Conservation (phyloP, 2,797 vertebrate species). For the Rhabdophis nuchalis region DNA sequence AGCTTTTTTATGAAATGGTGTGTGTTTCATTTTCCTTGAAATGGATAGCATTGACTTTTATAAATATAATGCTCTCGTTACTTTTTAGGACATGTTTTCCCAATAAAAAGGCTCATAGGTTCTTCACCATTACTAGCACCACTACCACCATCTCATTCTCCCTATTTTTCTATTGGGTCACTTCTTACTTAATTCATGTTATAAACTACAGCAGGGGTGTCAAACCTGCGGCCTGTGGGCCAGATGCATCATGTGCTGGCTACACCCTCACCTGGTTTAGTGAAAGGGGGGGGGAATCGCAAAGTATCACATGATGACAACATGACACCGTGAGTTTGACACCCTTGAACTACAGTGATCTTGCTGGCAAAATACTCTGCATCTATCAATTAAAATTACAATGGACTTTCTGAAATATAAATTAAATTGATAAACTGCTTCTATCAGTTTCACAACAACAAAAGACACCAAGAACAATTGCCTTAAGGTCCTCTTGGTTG, state of each 20-base stretch:
- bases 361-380: conserved; percentile 63
- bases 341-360: conserved; percentile 5
- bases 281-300: rapidly evolving
- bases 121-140: neutral
- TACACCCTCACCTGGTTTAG: neutral
- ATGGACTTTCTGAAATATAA: conserved; percentile 8
- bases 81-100: neutral
- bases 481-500: neutral
- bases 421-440: neutral
- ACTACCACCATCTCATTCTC: no score
- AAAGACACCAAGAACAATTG: conserved; percentile 6
- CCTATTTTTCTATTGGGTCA: neutral
- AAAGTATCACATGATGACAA: no score
- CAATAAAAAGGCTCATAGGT: neutral
- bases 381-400: conserved; percentile 63
- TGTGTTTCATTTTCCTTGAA: neutral
- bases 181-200: neutral
- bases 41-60: neutral
- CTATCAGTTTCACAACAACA: conserved; percentile 26
- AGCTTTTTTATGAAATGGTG: neutral
- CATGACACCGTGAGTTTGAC: rapidly evolving
- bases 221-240: neutral
- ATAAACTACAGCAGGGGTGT: neutral
- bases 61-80: neutral
- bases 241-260: neutral